Evolutionary conservation across 2,888 invertebrate species (phyloP).

Genomic region (Apoderus coryli): DNA sequence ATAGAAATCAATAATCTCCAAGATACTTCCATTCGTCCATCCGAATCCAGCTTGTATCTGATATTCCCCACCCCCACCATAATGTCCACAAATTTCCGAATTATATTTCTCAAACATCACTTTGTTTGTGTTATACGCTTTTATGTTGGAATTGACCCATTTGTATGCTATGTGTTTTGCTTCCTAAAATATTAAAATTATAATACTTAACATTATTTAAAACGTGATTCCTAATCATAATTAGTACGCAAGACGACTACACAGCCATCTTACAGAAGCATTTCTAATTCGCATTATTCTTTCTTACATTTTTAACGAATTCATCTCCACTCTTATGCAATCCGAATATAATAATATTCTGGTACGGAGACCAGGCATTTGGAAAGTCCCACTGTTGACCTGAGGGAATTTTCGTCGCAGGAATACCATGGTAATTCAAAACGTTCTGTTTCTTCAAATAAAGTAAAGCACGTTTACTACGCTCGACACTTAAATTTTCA

Average conservation of each 20-base stretch:
- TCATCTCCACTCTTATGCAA: constrained; percentile 42
- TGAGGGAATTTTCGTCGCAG: constrained; percentile 39
- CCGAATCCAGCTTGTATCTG: constrained; percentile 26
- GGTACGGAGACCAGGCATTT: constrained; percentile 76
- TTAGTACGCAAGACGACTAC: too few relatives aligned
- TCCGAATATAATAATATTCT: constrained; percentile 57
- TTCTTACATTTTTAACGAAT: too few relatives aligned
- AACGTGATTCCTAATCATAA: too few relatives aligned
- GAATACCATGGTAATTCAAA: constrained; percentile 41
- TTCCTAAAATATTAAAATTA: too few relatives aligned
- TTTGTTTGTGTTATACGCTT: constrained; percentile 41
- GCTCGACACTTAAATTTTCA: constrained; percentile 16
- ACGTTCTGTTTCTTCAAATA: constrained; percentile 36
- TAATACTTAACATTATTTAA: too few relatives aligned
- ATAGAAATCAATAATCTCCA: constrained; percentile 40
- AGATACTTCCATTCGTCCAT: constrained; percentile 24
- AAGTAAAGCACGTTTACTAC: constrained; percentile 36
- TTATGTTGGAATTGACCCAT: constrained; percentile 54
- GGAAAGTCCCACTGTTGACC: constrained; percentile 73
- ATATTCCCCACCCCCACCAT: constrained; percentile 65
- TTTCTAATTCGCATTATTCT: too few relatives aligned
- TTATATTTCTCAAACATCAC: constrained; percentile 63
- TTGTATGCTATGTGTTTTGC: constrained; percentile 50
- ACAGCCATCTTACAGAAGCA: too few relatives aligned
- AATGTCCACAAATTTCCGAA: constrained; percentile 43